Base-by-base conservation (phyloP, 2,888 invertebrate species). In the Oligia strigilis region DNA sequence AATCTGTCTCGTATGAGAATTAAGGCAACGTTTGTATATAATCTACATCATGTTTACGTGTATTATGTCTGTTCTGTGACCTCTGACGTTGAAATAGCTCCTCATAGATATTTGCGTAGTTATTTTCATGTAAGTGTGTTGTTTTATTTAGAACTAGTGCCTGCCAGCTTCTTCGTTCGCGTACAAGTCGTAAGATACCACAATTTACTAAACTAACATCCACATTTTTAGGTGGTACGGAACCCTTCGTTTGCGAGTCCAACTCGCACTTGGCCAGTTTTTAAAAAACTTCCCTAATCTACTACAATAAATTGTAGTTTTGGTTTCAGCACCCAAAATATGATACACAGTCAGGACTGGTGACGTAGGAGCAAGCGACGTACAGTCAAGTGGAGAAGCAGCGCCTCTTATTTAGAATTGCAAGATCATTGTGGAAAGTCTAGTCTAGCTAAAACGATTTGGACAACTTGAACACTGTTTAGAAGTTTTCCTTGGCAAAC, bases 1-100 rank as follows among this genome's bases (percentile, higher is more conserved):
- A 80, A 78, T 82, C 82, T 77, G 78, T 84, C 76, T 82, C 76
- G 75, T 79, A 82, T 70, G 79, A 75, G 80, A 83, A 80, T 89
- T 86, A 86, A 84, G 83, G 77, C 67, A 72, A 60, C 62, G 72
- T 72, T 84, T 84, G 65, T 75, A 14, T 65, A 46, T 66, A 72
- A 66, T 60, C n/a, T 29, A 69, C 67, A 69, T 14, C 36, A 66
- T 64, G 65, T 55, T 36, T 49, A 64, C 49, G n/a, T 87, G 69
- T 77, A 29, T 65, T 75, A 65, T 72, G 70, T 75, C 49, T 62
- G 73, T 75, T 69, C 55, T 64, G 52, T 52, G 19, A 17, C 65
- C 82, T 70, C 75, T 85, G 75, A 73, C 58, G 14, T 75, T 49
- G 11, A 60, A 58, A 52, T 43, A 36, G 40, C 46, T 29, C 14